These are phyloP conservation scores for Megastigmus dorsalis DNA, from an alignment of 2,888 invertebrate genomes.

Conservation along the genomic window DNA sequence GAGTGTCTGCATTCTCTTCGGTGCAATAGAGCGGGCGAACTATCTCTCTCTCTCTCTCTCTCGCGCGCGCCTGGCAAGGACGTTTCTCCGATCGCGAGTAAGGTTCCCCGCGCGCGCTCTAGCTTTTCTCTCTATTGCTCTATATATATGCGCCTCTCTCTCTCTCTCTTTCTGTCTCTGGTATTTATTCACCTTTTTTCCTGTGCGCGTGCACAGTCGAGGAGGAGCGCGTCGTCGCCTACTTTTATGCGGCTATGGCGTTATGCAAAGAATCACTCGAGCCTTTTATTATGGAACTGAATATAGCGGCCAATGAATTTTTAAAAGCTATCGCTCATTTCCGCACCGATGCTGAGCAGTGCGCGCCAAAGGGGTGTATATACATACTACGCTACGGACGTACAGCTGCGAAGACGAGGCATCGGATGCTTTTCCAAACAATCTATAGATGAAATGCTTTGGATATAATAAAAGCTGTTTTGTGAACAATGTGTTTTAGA, in stretches of 20 bases:
- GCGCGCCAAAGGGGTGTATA: too few relatives aligned
- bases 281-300: neutral
- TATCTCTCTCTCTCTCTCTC: neutral
- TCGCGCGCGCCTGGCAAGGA: constrained; percentile 26
- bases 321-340: constrained; percentile 6
- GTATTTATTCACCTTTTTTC: neutral
- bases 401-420: too few relatives aligned
- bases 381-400: too few relatives aligned
- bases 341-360: too few relatives aligned
- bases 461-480: too few relatives aligned
- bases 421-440: too few relatives aligned
- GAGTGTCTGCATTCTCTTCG: too few relatives aligned
- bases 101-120: neutral
- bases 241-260: neutral
- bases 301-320: constrained; percentile 25
- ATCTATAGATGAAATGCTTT: too few relatives aligned
- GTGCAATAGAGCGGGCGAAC: too few relatives aligned
- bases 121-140: neutral
- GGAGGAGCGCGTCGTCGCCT: too few relatives aligned
- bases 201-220: neutral
- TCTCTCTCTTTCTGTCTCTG: too few relatives aligned
- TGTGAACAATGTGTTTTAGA: too few relatives aligned
- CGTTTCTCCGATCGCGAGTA: constrained; percentile 24
- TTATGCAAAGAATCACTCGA: constrained; percentile 12
- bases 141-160: neutral